phyloP scores from a whole-genome alignment of 2,113 vertebrate genomes.

The Pyrgilauda ruficollis region DNA sequence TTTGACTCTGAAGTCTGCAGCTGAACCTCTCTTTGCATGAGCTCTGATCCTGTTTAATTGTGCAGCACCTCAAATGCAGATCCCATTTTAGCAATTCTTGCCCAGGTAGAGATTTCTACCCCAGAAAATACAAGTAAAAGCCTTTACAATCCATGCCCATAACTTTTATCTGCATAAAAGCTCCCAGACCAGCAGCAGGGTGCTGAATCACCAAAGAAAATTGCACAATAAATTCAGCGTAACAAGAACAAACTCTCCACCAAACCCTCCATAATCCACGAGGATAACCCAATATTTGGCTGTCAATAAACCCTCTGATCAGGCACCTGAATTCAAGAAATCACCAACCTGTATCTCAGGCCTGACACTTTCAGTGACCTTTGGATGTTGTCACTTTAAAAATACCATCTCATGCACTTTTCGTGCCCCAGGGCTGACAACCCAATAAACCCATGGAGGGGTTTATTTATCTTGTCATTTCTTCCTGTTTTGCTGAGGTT shows the following conservation, averaged over 20 bases:
- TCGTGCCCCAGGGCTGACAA: not conserved
- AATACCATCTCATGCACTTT: not conserved
- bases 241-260: not conserved
- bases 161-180: not conserved
- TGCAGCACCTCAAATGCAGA: not conserved
- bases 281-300: not conserved
- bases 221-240: not conserved
- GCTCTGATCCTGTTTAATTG: not conserved
- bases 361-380: not conserved
- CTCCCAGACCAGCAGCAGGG: not conserved
- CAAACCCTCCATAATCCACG: not conserved
- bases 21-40: not conserved
- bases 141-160: not conserved
- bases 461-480: not conserved
- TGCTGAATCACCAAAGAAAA: not conserved
- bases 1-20: not conserved
- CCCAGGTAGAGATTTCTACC: not conserved
- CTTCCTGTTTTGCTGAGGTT: constrained; percentile 2
- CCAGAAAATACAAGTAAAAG: not conserved
- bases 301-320: not conserved
- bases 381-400: not conserved
- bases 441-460: not conserved
- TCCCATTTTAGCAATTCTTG: not conserved
- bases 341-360: not conserved
- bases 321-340: not conserved